phyloP scores from a whole-genome alignment of 2,797 vertebrate species.

The Scomberomorus guttatus region DNA sequence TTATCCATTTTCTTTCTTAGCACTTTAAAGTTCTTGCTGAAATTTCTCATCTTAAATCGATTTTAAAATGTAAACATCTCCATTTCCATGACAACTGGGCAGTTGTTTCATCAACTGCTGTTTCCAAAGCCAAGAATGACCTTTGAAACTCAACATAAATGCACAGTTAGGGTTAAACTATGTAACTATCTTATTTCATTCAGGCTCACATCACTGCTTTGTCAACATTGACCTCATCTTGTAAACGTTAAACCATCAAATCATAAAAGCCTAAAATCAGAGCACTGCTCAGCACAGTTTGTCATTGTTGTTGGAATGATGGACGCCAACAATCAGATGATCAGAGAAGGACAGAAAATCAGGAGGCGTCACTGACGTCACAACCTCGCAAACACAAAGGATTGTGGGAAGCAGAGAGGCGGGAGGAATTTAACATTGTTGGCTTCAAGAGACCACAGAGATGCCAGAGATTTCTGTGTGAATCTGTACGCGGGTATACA shows the following conservation, averaged over 20 bases:
- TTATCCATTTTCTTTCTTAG: not conserved
- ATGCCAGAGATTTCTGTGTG: constrained; percentile 64
- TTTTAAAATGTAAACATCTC: not conserved
- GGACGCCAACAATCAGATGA: constrained; percentile 45
- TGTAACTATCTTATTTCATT: not conserved
- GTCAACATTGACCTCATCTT: not conserved
- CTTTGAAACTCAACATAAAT: not conserved
- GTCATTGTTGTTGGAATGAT: constrained; percentile 37
- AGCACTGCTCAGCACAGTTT: constrained; percentile 30
- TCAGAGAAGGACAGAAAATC: constrained; percentile 31
- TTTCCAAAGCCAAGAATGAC: not conserved
- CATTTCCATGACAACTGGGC: not conserved
- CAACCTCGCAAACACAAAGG: constrained; percentile 61
- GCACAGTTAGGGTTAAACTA: not conserved
- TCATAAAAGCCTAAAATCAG: not conserved
- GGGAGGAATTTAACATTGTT: constrained; percentile 59
- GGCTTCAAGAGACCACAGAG: constrained; percentile 56
- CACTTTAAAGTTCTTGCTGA: not conserved
- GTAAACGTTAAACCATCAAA: constrained; percentile 7
- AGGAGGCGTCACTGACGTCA: constrained; percentile 67
- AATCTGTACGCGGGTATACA: constrained; percentile 30
- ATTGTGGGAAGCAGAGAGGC: constrained; percentile 71
- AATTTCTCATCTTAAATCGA: not conserved
- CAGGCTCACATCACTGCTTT: not conserved
- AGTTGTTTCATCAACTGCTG: not conserved